Conservation (phyloP, 2,113 vertebrate genomes). For the Nibea albiflora region DNA sequence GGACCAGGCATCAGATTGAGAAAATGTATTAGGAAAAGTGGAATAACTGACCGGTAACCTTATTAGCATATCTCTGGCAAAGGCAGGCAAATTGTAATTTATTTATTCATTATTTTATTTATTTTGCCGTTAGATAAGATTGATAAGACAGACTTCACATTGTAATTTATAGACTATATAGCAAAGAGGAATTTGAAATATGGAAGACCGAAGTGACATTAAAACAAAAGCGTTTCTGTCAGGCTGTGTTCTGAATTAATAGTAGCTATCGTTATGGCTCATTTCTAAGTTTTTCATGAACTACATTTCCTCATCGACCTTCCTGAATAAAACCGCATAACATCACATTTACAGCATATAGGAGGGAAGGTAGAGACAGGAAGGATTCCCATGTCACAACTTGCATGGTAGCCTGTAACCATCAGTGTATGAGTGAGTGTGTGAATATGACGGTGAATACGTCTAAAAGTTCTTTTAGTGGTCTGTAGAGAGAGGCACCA, state of each 20-base stretch:
- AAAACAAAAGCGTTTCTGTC: neutral
- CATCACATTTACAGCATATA: neutral
- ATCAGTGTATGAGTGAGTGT: no score
- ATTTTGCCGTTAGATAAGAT: conserved; percentile 34
- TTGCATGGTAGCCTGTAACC: no score
- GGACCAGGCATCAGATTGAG: conserved; percentile 67
- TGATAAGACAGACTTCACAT: conserved; percentile 36
- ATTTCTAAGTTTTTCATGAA: neutral
- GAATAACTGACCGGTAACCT: conserved; percentile 61
- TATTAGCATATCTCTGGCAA: conserved; percentile 56
- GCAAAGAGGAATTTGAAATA: neutral
- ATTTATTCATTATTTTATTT: conserved; percentile 55
- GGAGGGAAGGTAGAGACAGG: neutral
- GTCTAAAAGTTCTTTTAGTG: no score
- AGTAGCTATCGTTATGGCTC: neutral
- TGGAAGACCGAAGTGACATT: neutral
- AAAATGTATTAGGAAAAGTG: conserved; percentile 74
- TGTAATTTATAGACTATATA: conserved; percentile 22
- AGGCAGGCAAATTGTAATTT: conserved; percentile 50
- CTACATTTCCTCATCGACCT: neutral
- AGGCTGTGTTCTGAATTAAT: neutral
- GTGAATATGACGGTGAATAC: no score
- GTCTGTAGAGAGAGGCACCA: no score
- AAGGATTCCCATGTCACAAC: neutral
- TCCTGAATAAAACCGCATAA: neutral